Percentiles rank a stretch among this genome's conserved stretches.
phyloP scores from a whole-genome alignment of 2,797 vertebrate species.

The Pseudopleuronectes americanus region DNA sequence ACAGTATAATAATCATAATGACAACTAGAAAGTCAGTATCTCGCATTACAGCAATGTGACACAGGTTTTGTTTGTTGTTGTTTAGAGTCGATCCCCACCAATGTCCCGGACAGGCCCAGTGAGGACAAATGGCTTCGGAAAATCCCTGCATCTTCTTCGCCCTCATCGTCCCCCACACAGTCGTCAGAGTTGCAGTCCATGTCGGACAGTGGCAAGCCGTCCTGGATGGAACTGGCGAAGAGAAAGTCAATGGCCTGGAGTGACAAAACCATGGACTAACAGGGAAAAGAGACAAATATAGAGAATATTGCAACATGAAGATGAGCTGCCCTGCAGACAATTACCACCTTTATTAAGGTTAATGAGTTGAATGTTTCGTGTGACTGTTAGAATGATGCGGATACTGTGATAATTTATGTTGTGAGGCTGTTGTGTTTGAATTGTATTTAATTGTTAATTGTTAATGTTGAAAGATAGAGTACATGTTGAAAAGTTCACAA shows the following conservation, averaged over 20 bases:
- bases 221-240: slow-evolving; percentile 98
- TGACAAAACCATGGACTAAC: slow-evolving; percentile 90
- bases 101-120: slow-evolving; percentile 62
- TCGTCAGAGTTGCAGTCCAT: slow-evolving; percentile 70
- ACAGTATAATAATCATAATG: neutral
- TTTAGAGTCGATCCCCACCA: slow-evolving; percentile 71
- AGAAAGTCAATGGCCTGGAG: slow-evolving; percentile 98
- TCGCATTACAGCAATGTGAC: slow-evolving; percentile 9
- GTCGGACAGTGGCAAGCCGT: slow-evolving; percentile 85
- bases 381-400: slow-evolving; percentile 5
- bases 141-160: slow-evolving; percentile 59
- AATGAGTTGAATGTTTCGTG: slow-evolving; percentile 8
- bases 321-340: neutral
- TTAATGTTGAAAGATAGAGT: slow-evolving; percentile 11
- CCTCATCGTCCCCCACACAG: slow-evolving; percentile 62
- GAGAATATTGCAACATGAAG: slow-evolving; percentile 4
- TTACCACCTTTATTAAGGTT: slow-evolving; percentile 4
- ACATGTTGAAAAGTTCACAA: slow-evolving; percentile 34
- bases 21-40: neutral
- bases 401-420: slow-evolving; percentile 3
- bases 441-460: slow-evolving; percentile 42
- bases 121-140: slow-evolving; percentile 85
- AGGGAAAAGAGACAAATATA: slow-evolving; percentile 1
- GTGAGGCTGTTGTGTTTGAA: slow-evolving; percentile 25
- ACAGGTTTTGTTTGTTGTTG: slow-evolving; percentile 15